Evolutionary conservation across 2,113 vertebrate species (phyloP).

Genomic region (Hippocampus barbouri): DNA sequence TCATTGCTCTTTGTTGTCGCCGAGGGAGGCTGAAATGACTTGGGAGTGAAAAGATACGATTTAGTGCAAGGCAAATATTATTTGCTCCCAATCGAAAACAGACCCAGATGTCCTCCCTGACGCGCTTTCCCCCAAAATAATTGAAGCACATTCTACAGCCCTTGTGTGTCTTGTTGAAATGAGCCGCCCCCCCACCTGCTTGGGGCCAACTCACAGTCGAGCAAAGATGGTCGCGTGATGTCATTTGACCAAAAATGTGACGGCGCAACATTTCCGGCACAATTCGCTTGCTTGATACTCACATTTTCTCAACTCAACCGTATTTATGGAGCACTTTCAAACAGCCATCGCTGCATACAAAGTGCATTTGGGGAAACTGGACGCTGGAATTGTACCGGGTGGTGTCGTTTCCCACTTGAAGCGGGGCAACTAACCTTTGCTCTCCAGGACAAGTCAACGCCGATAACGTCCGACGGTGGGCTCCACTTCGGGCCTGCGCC

Average conservation of each 20-base stretch:
- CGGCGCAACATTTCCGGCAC: no score
- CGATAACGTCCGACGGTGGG: conserved; percentile 10
- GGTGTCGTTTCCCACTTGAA: not conserved
- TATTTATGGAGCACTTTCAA: no score
- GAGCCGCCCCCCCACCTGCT: not conserved
- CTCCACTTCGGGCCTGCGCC: conserved; percentile 32
- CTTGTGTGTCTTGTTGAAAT: not conserved
- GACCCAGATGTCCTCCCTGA: not conserved
- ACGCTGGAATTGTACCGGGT: not conserved
- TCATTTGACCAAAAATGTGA: no score
- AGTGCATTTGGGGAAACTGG: not conserved
- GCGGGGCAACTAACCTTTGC: conserved; percentile 39
- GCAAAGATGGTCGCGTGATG: no score
- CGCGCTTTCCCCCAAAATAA: not conserved
- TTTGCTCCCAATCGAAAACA: not conserved
- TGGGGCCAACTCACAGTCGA: no score
- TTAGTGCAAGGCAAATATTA: not conserved
- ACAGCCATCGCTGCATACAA: not conserved
- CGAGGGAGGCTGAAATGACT: conserved; percentile 31
- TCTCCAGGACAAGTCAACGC: conserved; percentile 16
- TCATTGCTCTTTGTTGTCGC: conserved; percentile 30
- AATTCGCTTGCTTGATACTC: no score
- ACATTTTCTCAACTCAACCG: no score
- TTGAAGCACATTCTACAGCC: no score
- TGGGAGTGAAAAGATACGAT: not conserved